Conservation (phyloP, 2,113 vertebrate genomes). For the Ameiurus melas region DNA sequence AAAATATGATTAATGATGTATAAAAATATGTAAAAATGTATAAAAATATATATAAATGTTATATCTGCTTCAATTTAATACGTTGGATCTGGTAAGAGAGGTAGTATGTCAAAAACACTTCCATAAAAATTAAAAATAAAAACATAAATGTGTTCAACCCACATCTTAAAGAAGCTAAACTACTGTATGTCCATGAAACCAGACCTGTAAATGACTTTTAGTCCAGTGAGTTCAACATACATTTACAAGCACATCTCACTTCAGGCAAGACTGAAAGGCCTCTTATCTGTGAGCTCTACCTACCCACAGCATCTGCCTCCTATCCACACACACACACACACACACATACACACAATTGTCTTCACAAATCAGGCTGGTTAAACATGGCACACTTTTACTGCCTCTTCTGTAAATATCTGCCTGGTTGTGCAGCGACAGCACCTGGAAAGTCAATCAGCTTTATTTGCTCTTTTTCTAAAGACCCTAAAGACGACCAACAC, state of each 20-base stretch:
- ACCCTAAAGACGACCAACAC: not conserved
- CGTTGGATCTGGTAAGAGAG: not conserved
- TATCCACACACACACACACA: conserved; percentile 15
- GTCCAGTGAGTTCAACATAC: not conserved
- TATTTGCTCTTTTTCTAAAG: conserved; percentile 20
- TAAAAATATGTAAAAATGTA: too few relatives aligned
- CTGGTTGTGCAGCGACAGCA: conserved; percentile 26
- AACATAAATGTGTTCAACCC: not conserved
- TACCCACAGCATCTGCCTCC: conserved; percentile 36
- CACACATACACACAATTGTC: conserved; percentile 28
- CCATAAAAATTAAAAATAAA: not conserved
- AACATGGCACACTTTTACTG: conserved; percentile 49
- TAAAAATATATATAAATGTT: too few relatives aligned
- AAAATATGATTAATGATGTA: too few relatives aligned
- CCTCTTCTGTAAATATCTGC: conserved; percentile 53
- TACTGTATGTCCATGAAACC: not conserved
- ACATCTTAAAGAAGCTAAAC: not conserved
- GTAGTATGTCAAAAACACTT: not conserved
- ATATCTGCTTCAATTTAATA: not conserved
- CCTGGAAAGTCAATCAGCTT: conserved; percentile 46
- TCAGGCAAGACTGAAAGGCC: not conserved
- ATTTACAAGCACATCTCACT: not conserved
- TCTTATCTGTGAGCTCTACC: conserved; percentile 42
- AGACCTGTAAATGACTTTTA: not conserved
- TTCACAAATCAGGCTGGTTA: conserved; percentile 52